Percentiles rank a stretch among this genome's conserved stretches.
phyloP scores from a whole-genome alignment of 2,113 vertebrate species.

The Aplodontia rufa region DNA sequence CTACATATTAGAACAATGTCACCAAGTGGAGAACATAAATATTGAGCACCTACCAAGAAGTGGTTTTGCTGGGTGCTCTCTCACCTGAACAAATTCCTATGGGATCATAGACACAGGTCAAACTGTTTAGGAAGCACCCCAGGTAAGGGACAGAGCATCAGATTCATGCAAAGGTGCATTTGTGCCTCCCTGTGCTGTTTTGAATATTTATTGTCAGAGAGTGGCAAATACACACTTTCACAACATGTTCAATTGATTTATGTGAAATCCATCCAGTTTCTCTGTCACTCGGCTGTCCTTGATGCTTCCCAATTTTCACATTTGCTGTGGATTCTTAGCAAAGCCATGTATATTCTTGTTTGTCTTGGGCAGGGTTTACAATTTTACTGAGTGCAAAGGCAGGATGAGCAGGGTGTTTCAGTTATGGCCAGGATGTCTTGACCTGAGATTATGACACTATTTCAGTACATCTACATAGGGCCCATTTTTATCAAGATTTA shows the following conservation, averaged over 20 bases:
- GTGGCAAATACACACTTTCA: neutral
- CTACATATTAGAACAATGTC: neutral
- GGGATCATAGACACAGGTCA: neutral
- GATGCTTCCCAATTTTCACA: neutral
- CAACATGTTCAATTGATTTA: neutral
- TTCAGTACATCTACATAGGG: neutral
- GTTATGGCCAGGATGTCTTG: conserved; percentile 25
- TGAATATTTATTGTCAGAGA: neutral
- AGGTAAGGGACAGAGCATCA: neutral
- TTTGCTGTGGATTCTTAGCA: conserved; percentile 10
- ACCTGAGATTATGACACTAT: neutral
- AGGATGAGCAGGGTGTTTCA: neutral
- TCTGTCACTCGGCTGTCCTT: neutral
- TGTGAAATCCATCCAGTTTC: neutral
- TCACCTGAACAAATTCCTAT: neutral
- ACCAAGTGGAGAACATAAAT: neutral
- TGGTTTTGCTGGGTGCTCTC: neutral
- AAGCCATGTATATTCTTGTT: neutral
- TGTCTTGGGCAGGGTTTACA: conserved; percentile 10
- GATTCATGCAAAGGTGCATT: neutral
- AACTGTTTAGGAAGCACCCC: neutral
- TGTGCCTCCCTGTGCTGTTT: neutral
- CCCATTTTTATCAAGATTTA: conserved; percentile 40
- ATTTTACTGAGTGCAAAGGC: neutral
- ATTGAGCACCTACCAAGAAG: neutral